Evolutionary conservation across 2,113 vertebrate species (phyloP), one percentile per base, ranked within the genome.

Genomic region (Cryptoleucopteryx plumbea): DNA sequence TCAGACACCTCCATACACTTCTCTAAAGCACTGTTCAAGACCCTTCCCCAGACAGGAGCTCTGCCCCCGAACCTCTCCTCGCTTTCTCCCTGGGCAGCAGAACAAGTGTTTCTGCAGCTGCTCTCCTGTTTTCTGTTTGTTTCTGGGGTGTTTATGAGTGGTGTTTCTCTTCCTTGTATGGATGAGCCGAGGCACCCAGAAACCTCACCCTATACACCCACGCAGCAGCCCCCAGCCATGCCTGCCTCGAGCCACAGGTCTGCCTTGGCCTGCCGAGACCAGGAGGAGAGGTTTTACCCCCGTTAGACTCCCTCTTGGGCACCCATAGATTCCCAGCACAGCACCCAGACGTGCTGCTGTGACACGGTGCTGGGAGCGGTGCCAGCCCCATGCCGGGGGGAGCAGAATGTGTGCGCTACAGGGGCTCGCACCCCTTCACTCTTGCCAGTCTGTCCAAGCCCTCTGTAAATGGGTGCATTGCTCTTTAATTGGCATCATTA

Each of bases 401-500:
- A 94, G 38, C 52, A 82, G 61, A 25, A 89, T 66, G 11, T 10
- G 19, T 82, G 73, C 6, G 2, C 43, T 45, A 45, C 0, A 1
- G n/a, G 32, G 45, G 32, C 45, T 59, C 1, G 0, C 45, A 55
- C 68, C 45, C 71, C 53, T 82, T 68, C 79, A 16, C 29, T 52
- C 89, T 75, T 22, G 0, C 32, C 81, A 90, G 56, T 36, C 65
- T 32, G 78, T 75, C 40, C 90, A n/a, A 82, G 27, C 55, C 42
- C 22, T 8, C 31, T 96, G 81, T 40, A 93, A 96, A 55, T 82
- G 91, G 56, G 61, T 65, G 40, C 84, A 63, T 59, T 43, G 93
- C 93, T 92, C 95, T 96, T 96, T 95, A 94, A 97, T 97, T 97
- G 97, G 93, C 77, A 82, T 97, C 94, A 88, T 97, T 95, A 93